Evolutionary conservation across 2,888 invertebrate genomes (phyloP), one percentile per base, ranked within the genome.

Genomic region (Archaeoteleia sp.): DNA sequence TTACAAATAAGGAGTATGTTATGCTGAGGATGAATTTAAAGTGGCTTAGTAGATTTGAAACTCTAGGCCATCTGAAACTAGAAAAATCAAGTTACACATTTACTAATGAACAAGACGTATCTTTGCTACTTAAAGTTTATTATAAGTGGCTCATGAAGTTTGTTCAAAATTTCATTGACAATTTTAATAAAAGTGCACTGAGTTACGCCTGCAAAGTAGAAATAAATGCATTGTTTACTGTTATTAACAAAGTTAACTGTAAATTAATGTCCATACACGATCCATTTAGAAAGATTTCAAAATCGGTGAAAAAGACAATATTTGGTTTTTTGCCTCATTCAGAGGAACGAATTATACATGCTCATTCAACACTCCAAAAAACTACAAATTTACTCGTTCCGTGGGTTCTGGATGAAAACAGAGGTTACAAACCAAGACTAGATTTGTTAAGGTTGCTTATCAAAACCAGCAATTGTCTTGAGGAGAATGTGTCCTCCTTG

Each of bases 71-170:
- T 3, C 53, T 74, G 82, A 85, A 48, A 85, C 85, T 72, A 81
- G 82, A 60, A 34, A 76, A 23, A 76, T 72, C 72, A 0, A 66
- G 54, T 9, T 71, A 69, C 17, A 34, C 32, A 0, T 74, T 78
- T 20, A 40, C 54, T 8, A 75, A 81, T 49, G 25, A 77, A 65
- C 86, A 89, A 43, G 88, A 90, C 62, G 85, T 90, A 1, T 83
- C 90, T 32, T 88, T 90, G n/a, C 86, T 90, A 45, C 77, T 94
- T 0, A 87, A 89, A 70, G 86, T 93, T 7, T 93, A 94, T 78
- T 92, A 90, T 74, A 92, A 90, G 82, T 94, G 94, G 94, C 80
- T 94, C 27, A 84, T 88, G 10, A 94, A 94, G 79, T 87, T 77
- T 15, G 43, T 83, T 5, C 76, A 76, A 1, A 72, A 70, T 3